Conservation (phyloP, 1,140 invertebrate genomes). For the Charaxes varanes region DNA sequence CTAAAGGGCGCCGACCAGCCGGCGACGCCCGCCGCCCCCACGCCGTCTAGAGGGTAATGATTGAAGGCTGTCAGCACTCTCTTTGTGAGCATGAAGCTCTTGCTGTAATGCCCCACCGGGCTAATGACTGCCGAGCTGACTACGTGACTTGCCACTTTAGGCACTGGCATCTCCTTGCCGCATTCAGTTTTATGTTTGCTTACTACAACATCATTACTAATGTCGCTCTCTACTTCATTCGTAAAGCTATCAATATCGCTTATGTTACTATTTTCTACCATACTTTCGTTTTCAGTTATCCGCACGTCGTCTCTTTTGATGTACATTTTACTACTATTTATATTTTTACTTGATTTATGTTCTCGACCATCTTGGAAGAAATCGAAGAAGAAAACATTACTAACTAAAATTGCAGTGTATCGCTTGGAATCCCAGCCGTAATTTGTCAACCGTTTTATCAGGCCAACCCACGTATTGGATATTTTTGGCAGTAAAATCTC, state of each 20-base stretch:
- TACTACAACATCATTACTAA: slow-evolving; percentile 14
- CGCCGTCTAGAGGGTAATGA: slow-evolving; percentile 80
- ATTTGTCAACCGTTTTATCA: slow-evolving; percentile 56
- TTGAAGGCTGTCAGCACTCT: slow-evolving; percentile 82
- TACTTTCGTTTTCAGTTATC: slow-evolving; percentile 29
- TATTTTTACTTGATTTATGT: slow-evolving; percentile 29
- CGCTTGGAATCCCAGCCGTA: slow-evolving; percentile 60
- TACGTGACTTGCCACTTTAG: slow-evolving; percentile 59
- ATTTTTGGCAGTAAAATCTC: slow-evolving; percentile 80
- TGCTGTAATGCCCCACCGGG: slow-evolving; percentile 79
- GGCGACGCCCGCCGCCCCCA: slow-evolving; percentile 71
- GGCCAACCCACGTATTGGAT: slow-evolving; percentile 73
- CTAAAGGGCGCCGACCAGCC: slow-evolving; percentile 69
- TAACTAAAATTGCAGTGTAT: slow-evolving; percentile 77
- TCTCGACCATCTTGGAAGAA: slow-evolving; percentile 48
- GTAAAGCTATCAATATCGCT: slow-evolving; percentile 33
- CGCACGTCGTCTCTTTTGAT: slow-evolving; percentile 56
- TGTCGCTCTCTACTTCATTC: slow-evolving; percentile 37
- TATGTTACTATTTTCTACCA: slow-evolving; percentile 59
- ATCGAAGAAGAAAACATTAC: slow-evolving; percentile 80
- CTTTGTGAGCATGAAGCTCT: slow-evolving; percentile 81
- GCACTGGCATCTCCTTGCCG: slow-evolving; percentile 31
- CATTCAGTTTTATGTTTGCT: slow-evolving; percentile 32
- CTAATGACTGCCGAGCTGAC: slow-evolving; percentile 76
- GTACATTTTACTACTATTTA: slow-evolving; percentile 41